These are phyloP conservation scores for Cerceris rybyensis DNA, from an alignment of 2,888 invertebrate species.

Conservation along the genomic window DNA sequence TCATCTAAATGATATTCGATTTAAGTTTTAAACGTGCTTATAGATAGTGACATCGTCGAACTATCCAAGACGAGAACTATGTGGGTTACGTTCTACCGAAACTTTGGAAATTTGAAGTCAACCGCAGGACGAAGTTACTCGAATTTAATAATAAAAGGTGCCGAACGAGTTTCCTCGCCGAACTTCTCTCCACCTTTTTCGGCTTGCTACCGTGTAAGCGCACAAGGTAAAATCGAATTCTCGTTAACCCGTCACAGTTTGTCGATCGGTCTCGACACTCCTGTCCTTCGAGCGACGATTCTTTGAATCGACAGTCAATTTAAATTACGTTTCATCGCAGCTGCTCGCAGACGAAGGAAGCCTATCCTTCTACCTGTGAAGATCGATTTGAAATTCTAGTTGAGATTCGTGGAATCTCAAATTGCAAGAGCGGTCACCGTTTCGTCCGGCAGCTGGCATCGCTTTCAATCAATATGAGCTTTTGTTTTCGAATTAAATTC, in stretches of 20 bases:
- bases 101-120: conserved; percentile 31
- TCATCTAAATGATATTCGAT: no score
- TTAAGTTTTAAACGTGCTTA: no score
- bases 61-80: conserved; percentile 10
- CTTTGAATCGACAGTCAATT: conserved; percentile 42
- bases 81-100: neutral
- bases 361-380: neutral
- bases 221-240: conserved; percentile 67
- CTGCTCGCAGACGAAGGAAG: conserved; percentile 20
- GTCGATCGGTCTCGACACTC: conserved; percentile 68
- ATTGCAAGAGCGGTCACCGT: no score
- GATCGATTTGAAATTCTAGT: conserved; percentile 1
- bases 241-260: conserved; percentile 71
- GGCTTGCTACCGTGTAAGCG: conserved; percentile 36
- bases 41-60: no score
- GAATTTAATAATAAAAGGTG: conserved; percentile 44
- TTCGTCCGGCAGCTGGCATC: no score
- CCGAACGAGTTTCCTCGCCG: neutral
- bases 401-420: neutral
- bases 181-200: conserved; percentile 25
- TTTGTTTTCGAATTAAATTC: neutral
- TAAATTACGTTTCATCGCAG: conserved; percentile 64
- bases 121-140: conserved; percentile 50
- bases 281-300: conserved; percentile 30
- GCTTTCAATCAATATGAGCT: neutral